Base-by-base conservation (phyloP, 2,797 vertebrate genomes). In the Sciaenops ocellatus region DNA sequence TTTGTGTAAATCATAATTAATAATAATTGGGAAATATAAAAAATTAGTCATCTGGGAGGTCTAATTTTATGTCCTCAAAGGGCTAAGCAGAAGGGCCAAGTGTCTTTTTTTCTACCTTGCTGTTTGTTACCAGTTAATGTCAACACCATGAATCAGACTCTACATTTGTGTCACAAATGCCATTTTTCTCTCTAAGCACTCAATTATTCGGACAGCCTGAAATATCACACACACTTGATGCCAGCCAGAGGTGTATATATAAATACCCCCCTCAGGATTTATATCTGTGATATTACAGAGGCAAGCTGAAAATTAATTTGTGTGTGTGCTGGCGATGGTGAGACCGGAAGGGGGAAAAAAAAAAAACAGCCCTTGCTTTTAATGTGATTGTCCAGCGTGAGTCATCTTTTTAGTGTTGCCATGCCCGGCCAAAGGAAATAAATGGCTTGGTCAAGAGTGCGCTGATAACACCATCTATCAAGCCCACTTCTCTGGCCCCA, bases 381-480 rank as follows among this genome's bases (percentile, higher is more conserved):
- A 90, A 91, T 82, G 79, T 22, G 42, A 89, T 86, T 78, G 86
- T 90, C 88, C 84, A 16, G 47, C 4, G 61, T 85, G 89, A 90
- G 70, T 91, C 88, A 87, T 91, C 82, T 73, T 84, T 84, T 85
- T 65, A 83, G 61, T 61, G 71, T 79, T 75, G 57, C 69, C 41
- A 47, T 56, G 72, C 47, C 59, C 61, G 51, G 79, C 82, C 78
- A 61, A 81, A 88, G 71, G 65, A 87, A 84, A 90, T 79, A 9
- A 87, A 88, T 65, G 79, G 69, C 79, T 78, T 22, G 78, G 61
- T 78, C 74, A 72, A 38, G 70, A 79, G 55, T 70, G 59, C 51
- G 71, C 18, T 20, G 67, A 81, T 80, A 71, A 77, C 55, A 3
- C 54, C 60, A 84, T 90, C 66, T 11, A 78, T 89, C 85, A 89